Percentiles rank a stretch among this genome's conserved stretches.
phyloP scores from a whole-genome alignment of 2,113 vertebrate species.

The Halichoerus grypus region DNA sequence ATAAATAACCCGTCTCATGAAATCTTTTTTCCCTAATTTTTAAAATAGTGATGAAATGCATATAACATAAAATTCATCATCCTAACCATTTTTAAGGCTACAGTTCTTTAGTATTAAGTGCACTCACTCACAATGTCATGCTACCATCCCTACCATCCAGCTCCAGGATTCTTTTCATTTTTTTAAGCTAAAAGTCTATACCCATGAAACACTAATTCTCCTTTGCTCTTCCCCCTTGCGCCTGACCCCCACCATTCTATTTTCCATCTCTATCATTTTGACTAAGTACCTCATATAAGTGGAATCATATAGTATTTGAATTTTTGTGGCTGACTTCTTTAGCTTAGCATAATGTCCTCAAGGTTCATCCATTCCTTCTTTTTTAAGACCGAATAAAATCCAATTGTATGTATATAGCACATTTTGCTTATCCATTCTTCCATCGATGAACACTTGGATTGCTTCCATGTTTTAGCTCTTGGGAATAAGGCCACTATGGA shows the following conservation, averaged over 20 bases:
- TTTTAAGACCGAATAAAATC: background rate
- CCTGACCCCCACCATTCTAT: background rate
- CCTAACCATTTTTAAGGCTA: too few species aligned
- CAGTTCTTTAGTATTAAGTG: background rate
- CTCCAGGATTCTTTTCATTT: background rate
- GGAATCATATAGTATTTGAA: background rate
- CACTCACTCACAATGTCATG: background rate
- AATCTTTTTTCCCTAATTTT: background rate
- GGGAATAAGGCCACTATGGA: background rate
- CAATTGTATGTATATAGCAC: accelerated
- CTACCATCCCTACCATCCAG: background rate
- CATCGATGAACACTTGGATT: background rate
- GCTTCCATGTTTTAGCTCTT: background rate
- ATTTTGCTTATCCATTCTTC: background rate
- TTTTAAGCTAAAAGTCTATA: background rate
- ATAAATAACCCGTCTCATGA: background rate
- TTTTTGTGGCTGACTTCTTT: background rate
- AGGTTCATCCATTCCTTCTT: background rate
- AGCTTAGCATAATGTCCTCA: background rate
- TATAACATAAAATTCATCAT: background rate
- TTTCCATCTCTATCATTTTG: background rate
- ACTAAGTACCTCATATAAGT: background rate
- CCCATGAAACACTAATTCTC: background rate
- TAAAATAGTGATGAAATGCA: background rate
- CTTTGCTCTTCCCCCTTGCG: too few species aligned